Evolutionary conservation across 1,140 invertebrate genomes (phyloP), one percentile per base, ranked within the genome.

Genomic region (Coptotermes formosanus): DNA sequence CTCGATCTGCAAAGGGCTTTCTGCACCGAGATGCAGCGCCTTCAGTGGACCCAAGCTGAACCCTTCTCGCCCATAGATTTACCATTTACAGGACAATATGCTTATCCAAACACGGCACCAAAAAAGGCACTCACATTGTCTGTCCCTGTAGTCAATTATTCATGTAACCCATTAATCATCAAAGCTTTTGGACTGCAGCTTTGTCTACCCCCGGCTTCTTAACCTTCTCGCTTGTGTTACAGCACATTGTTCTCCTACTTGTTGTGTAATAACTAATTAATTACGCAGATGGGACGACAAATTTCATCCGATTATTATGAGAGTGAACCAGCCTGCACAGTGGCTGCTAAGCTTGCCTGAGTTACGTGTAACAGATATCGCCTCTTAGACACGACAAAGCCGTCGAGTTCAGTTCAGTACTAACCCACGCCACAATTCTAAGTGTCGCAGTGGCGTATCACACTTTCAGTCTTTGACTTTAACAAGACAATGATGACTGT

Each of bases 201-300:
- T 69, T 69, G 64, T 69, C 23, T 69, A 69, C 3, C 64, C 64
- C 6, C 59, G 64, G 64, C 64, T 69, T 69, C 64, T 69, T 69
- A 69, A 69, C 64, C 64, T 69, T 69, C 64, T 69, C 64, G 64
- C n/a, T 69, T 69, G 64, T 64, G 23, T 69, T n/a, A 69, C 64
- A n/a, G n/a, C 3, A 69, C 64, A 69, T n/a, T n/a, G 64, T n/a
- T 69, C 64, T 25, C 64, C n/a, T 69, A 69, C 64, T 69, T 69
- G 64, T 69, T 69, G 64, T 69, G 64, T 69, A 69, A 69, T 69
- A 69, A 69, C 64, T 69, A 69, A 69, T 69, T 69, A 69, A 69
- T 69, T 69, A 69, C 64, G 64, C 64, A 69, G n/a, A 69, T 69
- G 64, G 64, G 64, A 69, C n/a, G 64, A 69, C 64, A 69, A 69